Evolutionary conservation across 2,113 vertebrate genomes (phyloP), one percentile per base, ranked within the genome.

Genomic region (Microcebus lehilahytsara): DNA sequence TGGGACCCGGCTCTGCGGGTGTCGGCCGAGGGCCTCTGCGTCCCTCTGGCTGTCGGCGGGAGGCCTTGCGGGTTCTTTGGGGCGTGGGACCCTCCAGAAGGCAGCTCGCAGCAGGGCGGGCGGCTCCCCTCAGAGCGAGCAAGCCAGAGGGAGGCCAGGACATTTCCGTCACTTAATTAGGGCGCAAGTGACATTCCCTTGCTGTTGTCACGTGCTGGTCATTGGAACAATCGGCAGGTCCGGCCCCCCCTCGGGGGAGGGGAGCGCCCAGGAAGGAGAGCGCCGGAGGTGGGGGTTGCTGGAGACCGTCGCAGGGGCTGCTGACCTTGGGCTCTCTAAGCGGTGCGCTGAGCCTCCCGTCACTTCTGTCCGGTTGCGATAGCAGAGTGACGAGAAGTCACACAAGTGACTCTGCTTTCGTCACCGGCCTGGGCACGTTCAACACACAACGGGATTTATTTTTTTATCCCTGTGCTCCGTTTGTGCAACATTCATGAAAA

Each of bases 351-450:
- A 81, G 30, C 9, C 4, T 0, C 80, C 40, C 4, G 37, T 42
- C 42, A 11, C 37, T 62, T 30, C 37, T 62, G 14, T 30, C 16
- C 34, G 3, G 12, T 17, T 17, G 16, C 1, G 30, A 7, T 16
- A 6, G 5, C 40, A 27, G 30, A 62, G 79, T 62, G 23, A 40
- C 37, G 3, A 10, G 40, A 17, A 27, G 34, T 56, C 13, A 1
- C 22, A 5, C 1, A 25, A 62, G n/a, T 4, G 2, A 40, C 23
- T 40, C n/a, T 60, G 6, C 2, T 14, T 42, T 17, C 16, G 6
- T 19, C n/a, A 17, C 3, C 1, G 1, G 40, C 25, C 79, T 62
- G 37, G n/a, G 40, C 37, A 30, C 13, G 25, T 80, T 37, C 78
- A 9, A 14, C 5, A 6, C 22, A 58, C 20, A 25, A 9, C 6